Evolutionary conservation across 1,140 invertebrate species (phyloP).

Genomic region (Caenorhabditis remanei): DNA sequence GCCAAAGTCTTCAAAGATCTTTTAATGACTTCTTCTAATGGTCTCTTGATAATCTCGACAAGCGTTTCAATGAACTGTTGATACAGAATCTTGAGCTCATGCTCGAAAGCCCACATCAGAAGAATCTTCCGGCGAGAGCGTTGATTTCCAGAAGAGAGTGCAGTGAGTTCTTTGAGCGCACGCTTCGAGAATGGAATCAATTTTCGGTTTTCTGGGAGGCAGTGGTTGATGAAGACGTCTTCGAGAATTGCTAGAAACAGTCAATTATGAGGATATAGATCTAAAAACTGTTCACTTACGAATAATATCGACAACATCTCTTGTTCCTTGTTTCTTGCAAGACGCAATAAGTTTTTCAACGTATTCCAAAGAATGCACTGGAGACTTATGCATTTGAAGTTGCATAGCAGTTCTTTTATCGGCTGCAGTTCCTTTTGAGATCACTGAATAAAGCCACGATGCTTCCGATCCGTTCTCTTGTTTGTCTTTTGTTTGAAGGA

Average conservation of each 20-base stretch:
- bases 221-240: conserved; percentile 85
- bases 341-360: conserved; percentile 84
- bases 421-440: conserved; percentile 51
- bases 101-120: conserved; percentile 85
- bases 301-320: conserved; percentile 83
- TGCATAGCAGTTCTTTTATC: conserved; percentile 90
- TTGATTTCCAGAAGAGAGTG: conserved; percentile 78
- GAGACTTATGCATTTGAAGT: conserved; percentile 78
- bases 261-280: conserved; percentile 36
- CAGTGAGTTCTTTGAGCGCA: conserved; percentile 78
- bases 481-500: conserved; percentile 36
- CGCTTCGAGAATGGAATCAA: conserved; percentile 84
- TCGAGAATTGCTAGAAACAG: conserved; percentile 82
- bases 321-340: conserved; percentile 79
- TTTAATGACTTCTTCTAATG: conserved; percentile 71
- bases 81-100: conserved; percentile 86
- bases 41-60: conserved; percentile 80
- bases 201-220: conserved; percentile 85
- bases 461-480: conserved; percentile 60
- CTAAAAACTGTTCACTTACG: conserved; percentile 79
- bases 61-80: conserved; percentile 83
- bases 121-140: conserved; percentile 79
- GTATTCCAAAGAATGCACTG: conserved; percentile 84
- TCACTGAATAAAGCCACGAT: conserved; percentile 55
- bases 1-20: conserved; percentile 80